These are phyloP conservation scores for Campoletis sonorensis DNA, from an alignment of 1,140 invertebrate species.

Conservation along the genomic window DNA sequence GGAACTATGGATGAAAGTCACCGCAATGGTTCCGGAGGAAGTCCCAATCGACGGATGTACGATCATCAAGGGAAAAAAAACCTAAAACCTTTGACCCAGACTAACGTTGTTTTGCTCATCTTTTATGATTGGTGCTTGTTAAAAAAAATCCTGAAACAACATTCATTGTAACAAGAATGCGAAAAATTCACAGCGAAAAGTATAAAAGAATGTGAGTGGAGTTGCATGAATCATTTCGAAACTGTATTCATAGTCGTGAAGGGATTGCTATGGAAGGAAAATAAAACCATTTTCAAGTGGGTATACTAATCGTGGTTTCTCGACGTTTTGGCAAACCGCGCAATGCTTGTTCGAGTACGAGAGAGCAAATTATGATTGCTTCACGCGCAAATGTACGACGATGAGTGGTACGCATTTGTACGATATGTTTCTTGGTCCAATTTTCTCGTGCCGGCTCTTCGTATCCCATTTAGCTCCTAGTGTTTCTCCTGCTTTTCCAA, in stretches of 20 bases:
- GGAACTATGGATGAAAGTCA: conserved; percentile 37
- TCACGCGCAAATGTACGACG: conserved; percentile 29
- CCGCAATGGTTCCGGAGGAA: not conserved
- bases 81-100: too few relatives aligned
- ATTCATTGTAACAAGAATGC: too few relatives aligned
- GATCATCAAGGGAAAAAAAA: too few relatives aligned
- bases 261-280: not conserved
- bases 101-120: too few relatives aligned
- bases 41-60: too few relatives aligned
- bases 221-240: not conserved
- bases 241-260: not conserved
- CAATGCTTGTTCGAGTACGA: conserved; percentile 44
- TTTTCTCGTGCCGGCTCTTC: not conserved
- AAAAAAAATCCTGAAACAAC: not conserved
- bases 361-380: conserved; percentile 57
- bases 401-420: not conserved
- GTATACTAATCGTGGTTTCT: not conserved
- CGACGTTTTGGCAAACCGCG: not conserved
- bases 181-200: too few relatives aligned
- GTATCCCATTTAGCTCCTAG: not conserved
- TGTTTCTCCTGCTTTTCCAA: not conserved
- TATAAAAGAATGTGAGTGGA: not conserved
- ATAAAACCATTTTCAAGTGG: conserved; percentile 4
- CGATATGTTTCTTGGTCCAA: not conserved
- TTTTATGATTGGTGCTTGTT: not conserved